These are phyloP conservation scores for Cosmia trapezina DNA, from an alignment of 2,888 invertebrate genomes.

Conservation along the genomic window DNA sequence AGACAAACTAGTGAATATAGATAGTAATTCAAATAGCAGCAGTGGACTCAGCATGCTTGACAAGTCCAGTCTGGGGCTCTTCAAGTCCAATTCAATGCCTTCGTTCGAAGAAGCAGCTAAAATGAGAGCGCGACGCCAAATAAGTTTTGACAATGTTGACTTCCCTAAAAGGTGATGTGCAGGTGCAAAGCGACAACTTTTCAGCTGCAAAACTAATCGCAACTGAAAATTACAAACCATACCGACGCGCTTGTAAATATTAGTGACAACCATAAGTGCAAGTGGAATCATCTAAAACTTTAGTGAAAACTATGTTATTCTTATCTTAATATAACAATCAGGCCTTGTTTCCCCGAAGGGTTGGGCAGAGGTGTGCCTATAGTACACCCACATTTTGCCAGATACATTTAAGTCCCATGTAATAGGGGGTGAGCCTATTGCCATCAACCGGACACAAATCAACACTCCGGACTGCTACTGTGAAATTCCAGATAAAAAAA, in stretches of 20 bases:
- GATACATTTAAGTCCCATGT: too few species aligned
- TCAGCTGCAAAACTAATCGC: constrained; percentile 13
- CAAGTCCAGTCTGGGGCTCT: constrained; percentile 76
- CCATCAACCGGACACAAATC: too few species aligned
- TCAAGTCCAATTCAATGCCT: constrained; percentile 86
- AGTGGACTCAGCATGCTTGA: constrained; percentile 80
- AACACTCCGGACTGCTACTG: too few species aligned
- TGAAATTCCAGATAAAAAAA: too few species aligned
- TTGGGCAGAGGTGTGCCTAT: too few species aligned
- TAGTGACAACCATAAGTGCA: constrained; percentile 57
- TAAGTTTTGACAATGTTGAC: constrained; percentile 90
- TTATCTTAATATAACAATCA: constrained; percentile 1
- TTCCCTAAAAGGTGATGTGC: constrained; percentile 85
- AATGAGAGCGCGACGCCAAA: constrained; percentile 90
- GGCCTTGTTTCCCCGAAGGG: too few species aligned
- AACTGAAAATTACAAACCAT: constrained; percentile 31
- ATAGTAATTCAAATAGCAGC: constrained; percentile 82
- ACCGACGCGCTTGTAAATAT: constrained; percentile 49
- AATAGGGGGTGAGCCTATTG: too few species aligned
- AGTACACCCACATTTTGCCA: too few species aligned
- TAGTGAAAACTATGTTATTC: constrained; percentile 40
- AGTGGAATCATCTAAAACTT: constrained; percentile 46
- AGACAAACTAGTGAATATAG: constrained; percentile 87
- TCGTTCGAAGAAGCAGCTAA: constrained; percentile 86
- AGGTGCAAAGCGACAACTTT: constrained; percentile 27